A percentile compares a stretch with the other conserved stretches of the same genome.
Conservation (phyloP, 2,888 invertebrate genomes). For the Lomographa bimaculata region DNA sequence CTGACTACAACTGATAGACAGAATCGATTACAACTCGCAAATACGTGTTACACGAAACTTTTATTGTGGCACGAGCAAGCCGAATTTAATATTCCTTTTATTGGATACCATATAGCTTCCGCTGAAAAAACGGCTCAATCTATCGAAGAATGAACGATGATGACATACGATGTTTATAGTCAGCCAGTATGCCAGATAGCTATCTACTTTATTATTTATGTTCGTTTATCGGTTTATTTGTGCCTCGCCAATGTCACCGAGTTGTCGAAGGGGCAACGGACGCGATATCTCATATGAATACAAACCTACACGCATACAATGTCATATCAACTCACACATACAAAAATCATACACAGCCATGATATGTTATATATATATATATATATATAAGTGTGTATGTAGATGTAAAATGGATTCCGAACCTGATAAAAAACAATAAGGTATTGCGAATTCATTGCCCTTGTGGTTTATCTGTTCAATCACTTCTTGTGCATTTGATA, state of each 20-base stretch:
- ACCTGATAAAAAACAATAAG: conserved; percentile 53
- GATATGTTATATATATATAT: conserved; percentile 50
- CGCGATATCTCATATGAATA: conserved; percentile 66
- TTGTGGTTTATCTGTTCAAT: conserved; percentile 54
- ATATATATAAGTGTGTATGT: conserved; percentile 21
- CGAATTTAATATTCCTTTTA: conserved; percentile 28
- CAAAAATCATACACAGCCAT: conserved; percentile 34
- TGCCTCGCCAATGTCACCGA: conserved; percentile 80
- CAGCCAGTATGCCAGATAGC: conserved; percentile 42
- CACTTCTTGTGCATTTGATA: conserved; percentile 36
- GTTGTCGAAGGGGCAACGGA: conserved; percentile 78
- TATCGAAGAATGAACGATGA: conserved; percentile 26
- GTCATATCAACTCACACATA: conserved; percentile 46
- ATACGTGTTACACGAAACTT: conserved; percentile 17
- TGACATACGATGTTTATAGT: conserved; percentile 46
- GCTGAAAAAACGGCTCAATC: conserved; percentile 26
- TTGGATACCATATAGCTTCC: conserved; percentile 21
- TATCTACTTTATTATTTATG: conserved; percentile 63
- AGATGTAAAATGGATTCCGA: conserved; percentile 54
- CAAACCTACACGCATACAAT: conserved; percentile 42
- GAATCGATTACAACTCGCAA: conserved; percentile 19
- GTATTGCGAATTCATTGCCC: conserved; percentile 70
- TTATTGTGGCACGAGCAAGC: conserved; percentile 6
- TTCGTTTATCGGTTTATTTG: conserved; percentile 76
- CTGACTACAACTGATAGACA: too few species aligned